Percentiles rank a stretch among this genome's conserved stretches.
phyloP scores from a whole-genome alignment of 2,888 invertebrate genomes.

The Salpingus planirostris region DNA sequence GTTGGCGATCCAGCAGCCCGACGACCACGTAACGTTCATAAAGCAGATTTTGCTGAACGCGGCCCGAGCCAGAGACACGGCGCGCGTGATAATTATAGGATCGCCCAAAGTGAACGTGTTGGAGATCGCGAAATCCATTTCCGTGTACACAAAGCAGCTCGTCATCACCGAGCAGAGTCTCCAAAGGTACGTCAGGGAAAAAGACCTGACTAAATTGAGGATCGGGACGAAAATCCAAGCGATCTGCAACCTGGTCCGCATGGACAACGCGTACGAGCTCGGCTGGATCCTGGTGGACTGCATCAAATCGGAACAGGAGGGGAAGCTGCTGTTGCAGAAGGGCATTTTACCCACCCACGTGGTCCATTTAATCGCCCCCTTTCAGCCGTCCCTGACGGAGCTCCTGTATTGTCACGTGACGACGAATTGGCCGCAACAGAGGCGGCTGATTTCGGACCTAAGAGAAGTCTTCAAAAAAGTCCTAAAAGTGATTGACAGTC shows the following conservation, averaged over 20 bases:
- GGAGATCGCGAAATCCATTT: constrained; percentile 31
- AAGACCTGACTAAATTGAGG: no score
- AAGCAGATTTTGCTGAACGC: constrained; percentile 49
- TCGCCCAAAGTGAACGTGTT: constrained; percentile 42
- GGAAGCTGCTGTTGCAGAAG: constrained; percentile 37
- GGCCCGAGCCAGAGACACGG: constrained; percentile 42
- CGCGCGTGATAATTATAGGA: constrained; percentile 49
- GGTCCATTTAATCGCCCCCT: constrained; percentile 41
- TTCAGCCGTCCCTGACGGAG: constrained; percentile 30
- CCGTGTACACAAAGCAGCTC: constrained; percentile 28
- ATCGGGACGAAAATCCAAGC: no score
- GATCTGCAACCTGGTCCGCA: constrained; percentile 33
- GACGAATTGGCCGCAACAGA: constrained; percentile 32
- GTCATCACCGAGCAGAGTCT: constrained; percentile 25
- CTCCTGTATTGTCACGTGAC: constrained; percentile 35
- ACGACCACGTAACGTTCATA: constrained; percentile 54
- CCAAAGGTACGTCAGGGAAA: neutral
- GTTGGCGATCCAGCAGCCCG: constrained; percentile 50
- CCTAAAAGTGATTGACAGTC: constrained; percentile 10
- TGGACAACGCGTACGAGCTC: constrained; percentile 28
- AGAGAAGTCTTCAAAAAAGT: constrained; percentile 35
- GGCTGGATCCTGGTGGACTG: constrained; percentile 43
- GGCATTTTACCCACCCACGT: constrained; percentile 48
- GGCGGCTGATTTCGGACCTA: constrained; percentile 33
- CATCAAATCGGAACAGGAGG: constrained; percentile 42